Evolutionary conservation across 2,888 invertebrate species (phyloP), one percentile per base, ranked within the genome.

Genomic region (Caenorhabditis angaria): DNA sequence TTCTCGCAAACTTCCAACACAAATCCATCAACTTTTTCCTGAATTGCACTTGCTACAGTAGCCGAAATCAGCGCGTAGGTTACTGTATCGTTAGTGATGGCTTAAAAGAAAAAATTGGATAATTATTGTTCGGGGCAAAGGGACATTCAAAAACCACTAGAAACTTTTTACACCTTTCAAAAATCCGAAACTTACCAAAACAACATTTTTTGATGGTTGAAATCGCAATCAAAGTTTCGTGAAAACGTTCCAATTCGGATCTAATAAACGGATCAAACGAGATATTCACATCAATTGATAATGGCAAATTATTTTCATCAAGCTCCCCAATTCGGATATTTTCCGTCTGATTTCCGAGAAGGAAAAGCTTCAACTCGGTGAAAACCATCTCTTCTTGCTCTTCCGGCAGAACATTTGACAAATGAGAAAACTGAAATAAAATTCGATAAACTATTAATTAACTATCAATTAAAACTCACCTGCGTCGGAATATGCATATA

Each of bases 261-360:
- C 72, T 41, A 20, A 72, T 72, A 47, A 50, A 72, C 4, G 72
- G 72, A 62, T 72, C 72, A 35, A 72, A 65, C 8, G 72, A 72
- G 20, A 65, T 67, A 50, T 72, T 72, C n/a, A 47, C 53, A 22
- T 58, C 65, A 20, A 72, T 58, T 18, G 65, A 56, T 0, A 18
- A 14, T 18, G 72, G 72, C 5, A 72, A 51, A 18, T 54, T 22
- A 27, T 67, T 54, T 4, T 58, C 54, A 47, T 68, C 65, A 50
- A 58, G 59, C 27, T 62, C 29, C 1, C 61, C 61, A 29, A 72
- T 65, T 20, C 72, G 65, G 25, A 72, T 65, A 54, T 72, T 72
- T 59, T 72, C 72, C 1, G 68, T 72, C 58, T 72, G 68, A 51
- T 62, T 56, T 24, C 72, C 72, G 50, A 72, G 32, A 18, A 72